Percentiles rank a stretch among this genome's conserved stretches.
These are phyloP conservation scores for Ptilonorhynchus violaceus DNA, from an alignment of 2,113 vertebrate genomes.

Conservation along the genomic window DNA sequence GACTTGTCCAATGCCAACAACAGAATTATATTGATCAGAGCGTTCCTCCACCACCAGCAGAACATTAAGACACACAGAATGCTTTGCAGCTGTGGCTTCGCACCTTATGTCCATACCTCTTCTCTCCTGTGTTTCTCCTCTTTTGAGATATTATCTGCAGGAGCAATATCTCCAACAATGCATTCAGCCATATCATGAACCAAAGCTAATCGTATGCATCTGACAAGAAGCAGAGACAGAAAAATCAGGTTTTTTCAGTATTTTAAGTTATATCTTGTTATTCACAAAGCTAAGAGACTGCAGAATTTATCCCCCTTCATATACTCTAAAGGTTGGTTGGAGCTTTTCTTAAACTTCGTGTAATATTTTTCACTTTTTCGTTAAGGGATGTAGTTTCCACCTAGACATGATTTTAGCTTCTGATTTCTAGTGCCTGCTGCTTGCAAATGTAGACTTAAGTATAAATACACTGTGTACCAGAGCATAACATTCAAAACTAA, in stretches of 20 bases:
- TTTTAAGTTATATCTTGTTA: background rate
- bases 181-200: slow-evolving; percentile 98
- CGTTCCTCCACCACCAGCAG: background rate
- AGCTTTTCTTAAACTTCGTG: background rate
- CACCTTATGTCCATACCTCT: slow-evolving; percentile 67
- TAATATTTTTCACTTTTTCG: background rate
- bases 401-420: background rate
- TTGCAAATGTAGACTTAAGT: background rate
- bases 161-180: slow-evolving; percentile 97
- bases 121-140: slow-evolving; percentile 92
- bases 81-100: background rate
- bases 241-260: background rate
- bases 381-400: background rate
- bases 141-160: slow-evolving; percentile 94
- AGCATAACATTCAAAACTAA: background rate
- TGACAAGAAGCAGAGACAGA: slow-evolving; percentile 59
- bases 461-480: background rate
- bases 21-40: background rate
- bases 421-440: background rate
- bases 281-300: background rate
- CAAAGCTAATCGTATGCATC: slow-evolving; percentile 91
- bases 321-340: background rate
- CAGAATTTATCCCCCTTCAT: background rate
- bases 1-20: background rate
- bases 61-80: background rate